phyloP scores from a whole-genome alignment of 2,888 invertebrate species.

The Drosophila engyochracea region DNA sequence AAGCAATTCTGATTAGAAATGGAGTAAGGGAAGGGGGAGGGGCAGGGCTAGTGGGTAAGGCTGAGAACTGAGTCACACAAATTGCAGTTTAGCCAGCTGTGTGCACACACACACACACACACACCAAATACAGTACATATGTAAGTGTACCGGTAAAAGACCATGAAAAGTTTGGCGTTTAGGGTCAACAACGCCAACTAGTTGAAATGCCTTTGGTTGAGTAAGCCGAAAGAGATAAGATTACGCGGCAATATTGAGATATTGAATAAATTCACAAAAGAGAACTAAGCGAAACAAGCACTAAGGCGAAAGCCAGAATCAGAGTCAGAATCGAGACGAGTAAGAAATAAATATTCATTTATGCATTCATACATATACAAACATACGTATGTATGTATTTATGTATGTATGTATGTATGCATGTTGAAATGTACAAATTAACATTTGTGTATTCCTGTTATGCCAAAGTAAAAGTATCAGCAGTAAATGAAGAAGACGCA shows the following conservation, averaged over 20 bases:
- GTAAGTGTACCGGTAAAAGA: constrained; percentile 5
- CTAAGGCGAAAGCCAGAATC: constrained; percentile 1
- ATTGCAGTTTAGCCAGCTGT: constrained; percentile 17
- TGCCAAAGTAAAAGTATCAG: neutral
- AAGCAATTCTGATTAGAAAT: neutral
- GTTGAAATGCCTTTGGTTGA: constrained; percentile 28
- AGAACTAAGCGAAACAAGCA: neutral
- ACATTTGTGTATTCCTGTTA: neutral
- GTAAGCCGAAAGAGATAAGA: constrained; percentile 41
- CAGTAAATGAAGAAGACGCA: neutral
- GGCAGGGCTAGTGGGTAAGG: neutral
- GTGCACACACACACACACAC: neutral
- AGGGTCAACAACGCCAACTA: constrained; percentile 2
- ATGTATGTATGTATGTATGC: neutral
- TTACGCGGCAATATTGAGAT: constrained; percentile 30
- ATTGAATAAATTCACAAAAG: constrained; percentile 1
- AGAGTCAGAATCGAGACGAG: neutral
- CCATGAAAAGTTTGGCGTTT: constrained; percentile 36
- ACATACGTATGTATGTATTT: neutral
- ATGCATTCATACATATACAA: neutral
- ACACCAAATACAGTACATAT: neutral
- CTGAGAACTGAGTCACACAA: constrained; percentile 4
- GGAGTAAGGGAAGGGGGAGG: neutral
- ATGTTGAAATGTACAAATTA: neutral
- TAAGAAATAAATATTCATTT: neutral